Evolutionary conservation across 2,888 invertebrate species (phyloP), one percentile per base, ranked within the genome.

Genomic region (Nebria salina): DNA sequence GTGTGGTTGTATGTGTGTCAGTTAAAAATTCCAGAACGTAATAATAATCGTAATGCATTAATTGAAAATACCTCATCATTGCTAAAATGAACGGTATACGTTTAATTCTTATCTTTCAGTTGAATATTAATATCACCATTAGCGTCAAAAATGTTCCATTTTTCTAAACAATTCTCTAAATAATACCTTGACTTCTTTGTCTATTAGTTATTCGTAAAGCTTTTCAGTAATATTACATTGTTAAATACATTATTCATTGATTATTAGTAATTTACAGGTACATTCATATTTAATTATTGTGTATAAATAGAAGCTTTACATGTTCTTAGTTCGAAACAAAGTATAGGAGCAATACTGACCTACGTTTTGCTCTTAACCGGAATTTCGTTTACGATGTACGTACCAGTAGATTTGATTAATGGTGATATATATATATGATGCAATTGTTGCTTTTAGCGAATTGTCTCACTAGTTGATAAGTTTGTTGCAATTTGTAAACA

Each of bases 21-120:
- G 76, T 72, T 66, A 70, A 65, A 75, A 64, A 73, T 72, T 81
- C 81, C 76, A 76, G 81, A 81, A 81, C 54, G 73, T 72, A 81
- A 81, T 76, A 54, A 54, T 81, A 81, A 15, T 76, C 64, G 65
- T 76, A 76, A 81, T 81, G 81, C 76, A 72, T 76, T 81, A 81
- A 76, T 43, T 43, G 68, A 81, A 73, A 66, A 65, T 54, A 76
- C 11, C 20, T 70, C 65, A 75, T 43, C 42, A 54, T 65, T 26
- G 64, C 65, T 65, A 76, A 81, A 81, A 81, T 81, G 81, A 81
- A 81, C 65, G 81, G 81, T 81, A 81, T 72, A 64, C 75, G 54
- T 75, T 75, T 43, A 66, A 79, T 66, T 41, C 13, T n/a, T 66
- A 73, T 72, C 34, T 70, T 66, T 72, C 70, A 77, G 54, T 72